These are phyloP conservation scores for Catharus bicknelli DNA, from an alignment of 2,113 vertebrate species.

Conservation along the genomic window DNA sequence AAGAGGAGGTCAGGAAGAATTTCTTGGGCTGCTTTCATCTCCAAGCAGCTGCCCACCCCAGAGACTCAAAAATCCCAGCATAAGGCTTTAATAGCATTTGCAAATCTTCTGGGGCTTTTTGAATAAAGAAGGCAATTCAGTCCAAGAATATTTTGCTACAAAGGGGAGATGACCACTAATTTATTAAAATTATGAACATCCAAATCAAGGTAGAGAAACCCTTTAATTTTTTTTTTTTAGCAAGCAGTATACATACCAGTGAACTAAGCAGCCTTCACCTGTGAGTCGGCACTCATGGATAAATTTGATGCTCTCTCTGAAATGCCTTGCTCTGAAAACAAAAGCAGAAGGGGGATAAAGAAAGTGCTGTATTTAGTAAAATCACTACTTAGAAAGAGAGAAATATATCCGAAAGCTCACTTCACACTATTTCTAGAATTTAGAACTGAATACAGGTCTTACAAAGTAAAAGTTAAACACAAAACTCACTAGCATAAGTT, in stretches of 20 bases:
- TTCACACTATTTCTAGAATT: neutral
- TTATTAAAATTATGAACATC: neutral
- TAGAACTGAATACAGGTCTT: neutral
- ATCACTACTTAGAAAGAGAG: conserved; percentile 14
- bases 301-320: conserved; percentile 92
- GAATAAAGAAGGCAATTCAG: neutral
- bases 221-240: neutral
- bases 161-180: neutral
- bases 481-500: neutral
- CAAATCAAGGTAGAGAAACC: neutral
- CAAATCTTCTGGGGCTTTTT: neutral
- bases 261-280: conserved; percentile 90
- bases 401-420: conserved; percentile 10
- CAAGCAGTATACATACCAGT: conserved; percentile 80
- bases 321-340: conserved; percentile 86
- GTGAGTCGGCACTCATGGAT: conserved; percentile 91
- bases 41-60: neutral
- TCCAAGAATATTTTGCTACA: neutral
- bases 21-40: neutral
- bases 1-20: neutral
- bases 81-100: neutral
- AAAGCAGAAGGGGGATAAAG: conserved; percentile 27
- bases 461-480: neutral
- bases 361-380: conserved; percentile 49
- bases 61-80: neutral